Evolutionary conservation across 1,140 invertebrate genomes (phyloP), one percentile per base, ranked within the genome.

Genomic region (Cylas formicarius): DNA sequence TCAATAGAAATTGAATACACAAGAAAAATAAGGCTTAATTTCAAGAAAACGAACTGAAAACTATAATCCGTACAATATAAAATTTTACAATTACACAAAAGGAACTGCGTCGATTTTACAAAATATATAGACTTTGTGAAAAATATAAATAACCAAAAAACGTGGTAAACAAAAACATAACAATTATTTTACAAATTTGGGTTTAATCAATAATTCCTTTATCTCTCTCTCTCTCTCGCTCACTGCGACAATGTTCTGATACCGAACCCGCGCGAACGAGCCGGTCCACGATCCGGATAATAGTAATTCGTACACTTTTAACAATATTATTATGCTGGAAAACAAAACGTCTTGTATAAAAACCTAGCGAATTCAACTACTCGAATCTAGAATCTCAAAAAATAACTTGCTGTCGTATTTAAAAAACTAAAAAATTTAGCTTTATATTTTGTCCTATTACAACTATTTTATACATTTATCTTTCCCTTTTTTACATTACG

Each of bases 131-230:
- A 26, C n/a, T 26, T 7, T 11, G n/a, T 24, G 21, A 8, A 38
- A 27, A 24, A 38, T 26, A 38, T 11, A 20, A 10, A 24, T 24
- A n/a, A n/a, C 9, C 36, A 13, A 10, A 26, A 38, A 38, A 27
- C n/a, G n/a, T 27, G 20, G 14, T 26, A 38, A 38, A 38, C 36
- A 38, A 38, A 38, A 38, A 38, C 36, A 38, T 38, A 38, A 38
- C 36, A 38, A 38, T 17, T 38, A 38, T 38, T n/a, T 16, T 38
- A 38, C 20, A 38, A 38, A 27, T 38, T 38, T 38, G 28, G 21
- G 8, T 38, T 38, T 26, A 18, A 26, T 24, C 21, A 17, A 24
- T 9, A n/a, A n/a, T 26, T 26, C n/a, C n/a, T 13, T 24, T 6
- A 3, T 7, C 14, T 38, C 11, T 11, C 16, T 27, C 19, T 24